phyloP scores from a whole-genome alignment of 2,113 vertebrate genomes.

The Phylloscopus trochiloides region DNA sequence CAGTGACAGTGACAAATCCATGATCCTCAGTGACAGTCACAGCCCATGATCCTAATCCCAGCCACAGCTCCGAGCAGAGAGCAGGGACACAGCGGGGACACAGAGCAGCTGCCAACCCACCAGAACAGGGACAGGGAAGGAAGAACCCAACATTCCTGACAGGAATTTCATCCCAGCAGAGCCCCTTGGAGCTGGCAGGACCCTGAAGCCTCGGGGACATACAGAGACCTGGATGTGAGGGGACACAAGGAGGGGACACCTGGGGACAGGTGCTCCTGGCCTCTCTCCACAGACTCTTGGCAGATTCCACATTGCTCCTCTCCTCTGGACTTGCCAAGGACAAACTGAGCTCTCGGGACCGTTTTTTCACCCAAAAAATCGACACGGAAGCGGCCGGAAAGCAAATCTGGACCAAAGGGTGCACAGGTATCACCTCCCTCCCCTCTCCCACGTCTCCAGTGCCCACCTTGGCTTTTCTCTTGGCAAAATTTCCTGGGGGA shows the following conservation, averaged over 20 bases:
- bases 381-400: rapidly evolving
- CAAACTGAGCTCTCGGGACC: neutral
- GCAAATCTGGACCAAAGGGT: neutral
- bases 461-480: neutral
- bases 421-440: neutral
- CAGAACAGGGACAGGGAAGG: neutral
- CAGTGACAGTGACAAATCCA: neutral
- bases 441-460: neutral
- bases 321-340: rapidly evolving
- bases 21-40: neutral
- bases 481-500: neutral
- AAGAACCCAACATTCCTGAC: neutral
- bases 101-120: neutral
- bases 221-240: neutral
- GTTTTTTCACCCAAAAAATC: neutral
- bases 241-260: neutral
- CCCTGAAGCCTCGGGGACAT: neutral
- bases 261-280: rapidly evolving
- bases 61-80: neutral
- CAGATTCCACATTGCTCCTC: neutral
- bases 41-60: neutral
- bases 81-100: neutral
- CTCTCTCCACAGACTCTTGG: neutral
- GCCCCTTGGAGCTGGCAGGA: neutral
- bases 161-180: neutral